A percentile compares a stretch with the other conserved stretches of the same genome.
These are phyloP conservation scores for Regulus satrapa DNA, from an alignment of 2,113 vertebrate species.

Conservation along the genomic window DNA sequence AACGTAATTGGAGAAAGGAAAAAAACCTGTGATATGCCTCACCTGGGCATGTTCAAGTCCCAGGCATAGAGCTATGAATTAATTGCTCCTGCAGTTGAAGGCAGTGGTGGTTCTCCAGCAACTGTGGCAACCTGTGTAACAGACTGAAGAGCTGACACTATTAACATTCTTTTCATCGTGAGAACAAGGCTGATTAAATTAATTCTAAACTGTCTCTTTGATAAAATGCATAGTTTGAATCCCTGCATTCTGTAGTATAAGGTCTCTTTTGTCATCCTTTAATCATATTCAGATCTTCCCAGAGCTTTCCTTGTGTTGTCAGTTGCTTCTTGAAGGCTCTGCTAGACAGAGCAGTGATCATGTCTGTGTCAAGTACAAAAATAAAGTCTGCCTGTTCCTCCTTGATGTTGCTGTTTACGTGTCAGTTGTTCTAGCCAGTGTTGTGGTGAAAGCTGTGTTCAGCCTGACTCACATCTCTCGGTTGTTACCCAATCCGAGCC, in stretches of 20 bases:
- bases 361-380: neutral
- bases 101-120: neutral
- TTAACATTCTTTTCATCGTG: neutral
- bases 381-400: neutral
- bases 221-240: constrained; percentile 16
- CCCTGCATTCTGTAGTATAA: neutral
- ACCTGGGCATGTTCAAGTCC: neutral
- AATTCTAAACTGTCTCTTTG: constrained; percentile 22
- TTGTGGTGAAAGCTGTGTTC: neutral
- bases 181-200: constrained; percentile 5
- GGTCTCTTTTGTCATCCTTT: constrained; percentile 27
- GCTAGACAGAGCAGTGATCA: neutral
- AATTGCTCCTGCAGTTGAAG: neutral
- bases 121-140: neutral
- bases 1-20: neutral
- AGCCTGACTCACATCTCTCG: neutral
- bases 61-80: neutral
- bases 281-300: constrained; percentile 10
- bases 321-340: neutral
- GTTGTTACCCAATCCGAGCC: neutral
- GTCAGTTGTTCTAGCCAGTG: neutral
- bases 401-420: neutral
- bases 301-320: neutral
- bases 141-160: neutral
- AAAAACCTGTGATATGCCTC: neutral